phyloP scores from a whole-genome alignment of 2,888 invertebrate genomes.

The Himalopsyche japonica region DNA sequence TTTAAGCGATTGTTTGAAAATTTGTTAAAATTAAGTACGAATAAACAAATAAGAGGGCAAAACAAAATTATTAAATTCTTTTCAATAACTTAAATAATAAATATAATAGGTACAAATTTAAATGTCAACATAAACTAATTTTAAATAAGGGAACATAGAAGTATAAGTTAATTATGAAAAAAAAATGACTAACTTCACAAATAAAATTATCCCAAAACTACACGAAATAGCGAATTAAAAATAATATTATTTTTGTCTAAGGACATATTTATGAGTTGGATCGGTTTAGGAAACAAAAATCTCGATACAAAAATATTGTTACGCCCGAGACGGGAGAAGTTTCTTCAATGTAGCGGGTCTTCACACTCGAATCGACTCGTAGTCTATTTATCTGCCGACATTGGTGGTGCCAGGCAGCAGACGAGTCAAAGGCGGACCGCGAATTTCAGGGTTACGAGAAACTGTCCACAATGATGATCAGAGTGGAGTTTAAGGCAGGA shows the following conservation, averaged over 20 bases:
- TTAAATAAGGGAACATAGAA: not conserved
- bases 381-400: not conserved
- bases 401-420: not conserved
- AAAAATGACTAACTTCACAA: constrained; percentile 26
- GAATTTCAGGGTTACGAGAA: not conserved
- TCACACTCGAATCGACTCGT: not conserved
- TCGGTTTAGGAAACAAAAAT: constrained; percentile 11
- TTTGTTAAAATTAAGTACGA: constrained; percentile 8
- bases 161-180: constrained; percentile 9
- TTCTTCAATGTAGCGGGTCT: not conserved
- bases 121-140: not conserved
- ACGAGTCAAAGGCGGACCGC: not conserved
- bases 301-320: constrained; percentile 16
- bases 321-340: not conserved
- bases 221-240: not conserved
- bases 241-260: not conserved
- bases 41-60: not conserved
- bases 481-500: constrained; percentile 2
- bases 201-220: constrained; percentile 12
- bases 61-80: not conserved
- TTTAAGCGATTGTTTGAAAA: not conserved
- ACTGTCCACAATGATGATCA: not conserved
- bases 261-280: not conserved
- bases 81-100: not conserved
- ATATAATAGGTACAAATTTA: not conserved